Percentiles rank a stretch among this genome's conserved stretches.
Evolutionary conservation across 1,140 invertebrate genomes (phyloP).

Genomic region (Scaptomyza graminum): DNA sequence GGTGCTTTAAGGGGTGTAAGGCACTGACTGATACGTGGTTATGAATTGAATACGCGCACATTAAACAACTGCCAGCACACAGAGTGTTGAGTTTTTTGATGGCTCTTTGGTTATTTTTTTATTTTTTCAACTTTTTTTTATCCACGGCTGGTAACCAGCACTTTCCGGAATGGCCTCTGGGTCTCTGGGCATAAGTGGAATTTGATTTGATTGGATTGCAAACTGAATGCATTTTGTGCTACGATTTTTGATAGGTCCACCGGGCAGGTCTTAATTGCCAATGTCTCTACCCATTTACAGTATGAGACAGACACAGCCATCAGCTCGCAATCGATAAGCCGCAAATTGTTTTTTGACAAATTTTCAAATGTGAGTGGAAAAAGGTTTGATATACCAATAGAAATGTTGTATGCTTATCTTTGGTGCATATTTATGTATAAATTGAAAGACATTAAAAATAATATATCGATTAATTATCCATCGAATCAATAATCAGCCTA

Average conservation of each 20-base stretch:
- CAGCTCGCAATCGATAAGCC: constrained; percentile 39
- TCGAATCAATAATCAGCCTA: no score
- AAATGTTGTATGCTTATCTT: no score
- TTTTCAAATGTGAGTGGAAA: constrained; percentile 27
- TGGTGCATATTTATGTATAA: no score
- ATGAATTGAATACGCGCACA: constrained; percentile 74
- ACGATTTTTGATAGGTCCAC: constrained; percentile 60
- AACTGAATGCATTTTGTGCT: constrained; percentile 43
- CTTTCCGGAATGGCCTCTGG: constrained; percentile 15
- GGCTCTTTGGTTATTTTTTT: constrained; percentile 1
- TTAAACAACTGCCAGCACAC: constrained; percentile 64
- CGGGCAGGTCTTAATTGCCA: constrained; percentile 64
- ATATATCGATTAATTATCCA: neutral
- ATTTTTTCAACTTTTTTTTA: neutral
- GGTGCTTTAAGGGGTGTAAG: neutral
- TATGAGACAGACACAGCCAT: neutral
- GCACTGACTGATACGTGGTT: constrained; percentile 54
- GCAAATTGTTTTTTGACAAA: constrained; percentile 20
- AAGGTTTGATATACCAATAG: no score
- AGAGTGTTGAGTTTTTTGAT: constrained; percentile 28
- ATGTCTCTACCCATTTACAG: constrained; percentile 48
- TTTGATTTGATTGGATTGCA: constrained; percentile 78
- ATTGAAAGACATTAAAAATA: no score
- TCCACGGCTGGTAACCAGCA: constrained; percentile 6
- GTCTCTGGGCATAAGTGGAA: constrained; percentile 53